Evolutionary conservation across 2,113 vertebrate genomes (phyloP).

Genomic region (Sceloporus undulatus): DNA sequence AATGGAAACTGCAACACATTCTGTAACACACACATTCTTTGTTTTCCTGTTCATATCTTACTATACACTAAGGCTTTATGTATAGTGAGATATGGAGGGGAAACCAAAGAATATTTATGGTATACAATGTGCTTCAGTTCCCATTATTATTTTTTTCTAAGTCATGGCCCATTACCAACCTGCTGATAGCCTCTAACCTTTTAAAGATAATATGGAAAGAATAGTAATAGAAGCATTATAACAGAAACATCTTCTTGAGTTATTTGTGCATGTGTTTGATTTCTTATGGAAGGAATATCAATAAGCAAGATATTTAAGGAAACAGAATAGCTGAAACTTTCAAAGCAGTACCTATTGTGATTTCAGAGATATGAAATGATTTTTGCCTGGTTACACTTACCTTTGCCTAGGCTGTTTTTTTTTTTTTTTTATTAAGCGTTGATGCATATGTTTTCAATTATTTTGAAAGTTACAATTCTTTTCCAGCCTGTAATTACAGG

Average conservation of each 20-base stretch:
- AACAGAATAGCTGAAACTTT: constrained; percentile 50
- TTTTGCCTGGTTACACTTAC: constrained; percentile 59
- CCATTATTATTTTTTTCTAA: neutral
- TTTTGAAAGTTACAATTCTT: constrained; percentile 77
- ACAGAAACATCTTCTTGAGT: neutral
- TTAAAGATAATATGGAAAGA: constrained; percentile 5
- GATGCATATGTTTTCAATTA: constrained; percentile 70
- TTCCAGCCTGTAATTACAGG: constrained; percentile 68
- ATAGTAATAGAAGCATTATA: neutral
- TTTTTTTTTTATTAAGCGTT: constrained; percentile 51
- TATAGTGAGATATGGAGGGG: neutral
- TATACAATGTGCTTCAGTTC: neutral
- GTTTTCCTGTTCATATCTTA: too few species aligned
- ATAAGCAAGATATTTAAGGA: constrained; percentile 35
- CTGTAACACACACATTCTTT: too few species aligned
- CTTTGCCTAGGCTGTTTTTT: constrained; percentile 6
- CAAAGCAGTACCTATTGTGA: constrained; percentile 52
- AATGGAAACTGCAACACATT: too few species aligned
- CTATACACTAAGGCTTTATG: neutral
- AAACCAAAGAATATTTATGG: neutral
- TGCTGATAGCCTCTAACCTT: neutral
- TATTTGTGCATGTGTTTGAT: neutral
- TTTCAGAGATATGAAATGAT: constrained; percentile 50
- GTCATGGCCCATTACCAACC: neutral
- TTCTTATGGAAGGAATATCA: neutral